Evolutionary conservation across 35 echinoderm and acorn worm species (phyloP).

Genomic region (Eucidaris tribuloides): DNA sequence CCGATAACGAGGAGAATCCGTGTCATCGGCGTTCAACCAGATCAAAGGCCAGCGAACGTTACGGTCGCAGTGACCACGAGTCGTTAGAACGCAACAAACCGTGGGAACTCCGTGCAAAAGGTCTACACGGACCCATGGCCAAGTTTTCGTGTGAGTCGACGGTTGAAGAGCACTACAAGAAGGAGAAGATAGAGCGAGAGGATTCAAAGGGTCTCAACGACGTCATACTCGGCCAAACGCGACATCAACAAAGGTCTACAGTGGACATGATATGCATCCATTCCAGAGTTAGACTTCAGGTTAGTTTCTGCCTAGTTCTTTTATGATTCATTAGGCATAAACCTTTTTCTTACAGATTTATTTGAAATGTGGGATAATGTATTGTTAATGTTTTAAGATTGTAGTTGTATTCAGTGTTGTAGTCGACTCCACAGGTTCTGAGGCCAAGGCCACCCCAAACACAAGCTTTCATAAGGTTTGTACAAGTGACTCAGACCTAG

Average conservation of each 20-base stretch:
- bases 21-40: constrained; percentile 5
- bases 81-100: constrained; percentile 2
- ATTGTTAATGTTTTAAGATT: no score
- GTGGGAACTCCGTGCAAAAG: not conserved
- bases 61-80: constrained; percentile 4
- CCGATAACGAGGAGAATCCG: not conserved
- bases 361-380: no score
- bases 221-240: constrained; percentile 15
- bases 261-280: not conserved
- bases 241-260: constrained; percentile 36
- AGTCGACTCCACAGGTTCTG: no score
- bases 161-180: constrained; percentile 31
- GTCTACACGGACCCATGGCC: constrained; percentile 35
- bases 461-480: no score
- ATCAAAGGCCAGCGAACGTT: not conserved
- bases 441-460: no score
- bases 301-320: no score
- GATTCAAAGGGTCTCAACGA: constrained; percentile 29
- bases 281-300: constrained; percentile 11
- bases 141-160: constrained; percentile 33
- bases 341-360: no score
- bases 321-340: no score
- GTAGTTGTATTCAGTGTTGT: no score
- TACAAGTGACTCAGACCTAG: no score
- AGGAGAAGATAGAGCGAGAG: constrained; percentile 13